Percentiles rank a stretch among this genome's conserved stretches.
Conservation (phyloP, 2,113 vertebrate species). For the Phoxinus phoxinus region DNA sequence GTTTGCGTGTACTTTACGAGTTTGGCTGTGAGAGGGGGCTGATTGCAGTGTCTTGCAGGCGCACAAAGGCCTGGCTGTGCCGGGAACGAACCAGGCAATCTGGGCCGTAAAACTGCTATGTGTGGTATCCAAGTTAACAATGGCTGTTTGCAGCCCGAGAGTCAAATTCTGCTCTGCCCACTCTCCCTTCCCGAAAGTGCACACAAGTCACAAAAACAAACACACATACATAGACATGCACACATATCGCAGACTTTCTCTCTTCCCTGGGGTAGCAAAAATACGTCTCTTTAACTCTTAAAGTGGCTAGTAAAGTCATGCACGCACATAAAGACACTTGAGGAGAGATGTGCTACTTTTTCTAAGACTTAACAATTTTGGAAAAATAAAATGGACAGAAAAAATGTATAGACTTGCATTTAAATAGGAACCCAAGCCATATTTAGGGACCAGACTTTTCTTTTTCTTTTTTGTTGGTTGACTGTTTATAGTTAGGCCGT, state of each 20-base stretch:
- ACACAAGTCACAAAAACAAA: slow-evolving; percentile 21
- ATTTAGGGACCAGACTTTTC: not conserved
- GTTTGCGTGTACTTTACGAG: slow-evolving; percentile 17
- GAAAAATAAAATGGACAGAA: not conserved
- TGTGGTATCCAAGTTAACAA: slow-evolving; percentile 81
- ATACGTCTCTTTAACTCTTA: not conserved
- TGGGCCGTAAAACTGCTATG: slow-evolving; percentile 73
- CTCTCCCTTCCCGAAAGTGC: slow-evolving; percentile 33
- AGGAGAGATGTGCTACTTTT: not conserved
- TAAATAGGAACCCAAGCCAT: not conserved
- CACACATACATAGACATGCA: slow-evolving; percentile 23
- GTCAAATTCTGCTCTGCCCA: slow-evolving; percentile 69
- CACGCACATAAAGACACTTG: not conserved
- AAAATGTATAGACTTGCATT: not conserved
- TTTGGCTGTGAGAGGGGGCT: slow-evolving; percentile 31
- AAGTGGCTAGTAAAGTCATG: not conserved
- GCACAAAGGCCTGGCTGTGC: slow-evolving; percentile 75
- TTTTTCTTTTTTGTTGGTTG: too few relatives aligned
- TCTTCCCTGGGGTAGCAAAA: slow-evolving; percentile 7
- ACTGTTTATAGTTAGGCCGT: too few relatives aligned
- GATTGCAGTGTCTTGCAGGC: slow-evolving; percentile 55
- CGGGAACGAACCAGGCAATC: slow-evolving; percentile 68
- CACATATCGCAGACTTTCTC: not conserved
- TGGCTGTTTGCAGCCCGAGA: slow-evolving; percentile 79
- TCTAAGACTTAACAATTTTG: too few relatives aligned